These are phyloP conservation scores for Ovis canadensis DNA, from an alignment of 2,113 vertebrate species.

Conservation along the genomic window DNA sequence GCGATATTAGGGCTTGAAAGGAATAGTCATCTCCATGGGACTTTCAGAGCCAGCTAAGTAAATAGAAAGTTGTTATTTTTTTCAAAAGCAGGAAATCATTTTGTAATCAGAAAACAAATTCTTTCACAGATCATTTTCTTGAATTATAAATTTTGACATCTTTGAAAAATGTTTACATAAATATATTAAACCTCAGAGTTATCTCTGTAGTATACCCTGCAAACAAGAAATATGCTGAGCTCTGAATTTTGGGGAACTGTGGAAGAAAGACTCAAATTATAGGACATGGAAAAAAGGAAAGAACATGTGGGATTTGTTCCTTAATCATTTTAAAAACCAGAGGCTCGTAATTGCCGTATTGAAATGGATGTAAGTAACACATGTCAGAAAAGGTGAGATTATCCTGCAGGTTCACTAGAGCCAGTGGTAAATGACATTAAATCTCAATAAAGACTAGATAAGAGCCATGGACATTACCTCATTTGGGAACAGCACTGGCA, in stretches of 20 bases:
- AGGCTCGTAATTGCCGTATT: conserved; percentile 16
- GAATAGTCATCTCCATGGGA: conserved; percentile 54
- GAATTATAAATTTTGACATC: conserved; percentile 64
- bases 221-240: conserved; percentile 61
- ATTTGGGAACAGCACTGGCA: conserved; percentile 48
- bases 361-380: neutral
- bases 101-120: conserved; percentile 68
- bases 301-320: conserved; percentile 46
- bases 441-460: conserved; percentile 34
- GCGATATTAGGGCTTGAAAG: conserved; percentile 12
- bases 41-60: conserved; percentile 56
- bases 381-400: conserved; percentile 51
- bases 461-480: conserved; percentile 54
- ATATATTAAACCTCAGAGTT: conserved; percentile 54
- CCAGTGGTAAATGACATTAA: conserved; percentile 38
- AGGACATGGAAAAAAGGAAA: conserved; percentile 8
- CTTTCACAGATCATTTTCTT: conserved; percentile 65
- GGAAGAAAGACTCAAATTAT: conserved; percentile 46
- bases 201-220: conserved; percentile 55
- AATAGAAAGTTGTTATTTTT: conserved; percentile 58
- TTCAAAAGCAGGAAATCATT: conserved; percentile 65
- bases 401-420: neutral
- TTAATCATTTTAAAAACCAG: conserved; percentile 59
- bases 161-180: conserved; percentile 65
- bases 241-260: conserved; percentile 8